Conservation (phyloP, 2,113 vertebrate genomes). For the Gymnobelideus leadbeateri region DNA sequence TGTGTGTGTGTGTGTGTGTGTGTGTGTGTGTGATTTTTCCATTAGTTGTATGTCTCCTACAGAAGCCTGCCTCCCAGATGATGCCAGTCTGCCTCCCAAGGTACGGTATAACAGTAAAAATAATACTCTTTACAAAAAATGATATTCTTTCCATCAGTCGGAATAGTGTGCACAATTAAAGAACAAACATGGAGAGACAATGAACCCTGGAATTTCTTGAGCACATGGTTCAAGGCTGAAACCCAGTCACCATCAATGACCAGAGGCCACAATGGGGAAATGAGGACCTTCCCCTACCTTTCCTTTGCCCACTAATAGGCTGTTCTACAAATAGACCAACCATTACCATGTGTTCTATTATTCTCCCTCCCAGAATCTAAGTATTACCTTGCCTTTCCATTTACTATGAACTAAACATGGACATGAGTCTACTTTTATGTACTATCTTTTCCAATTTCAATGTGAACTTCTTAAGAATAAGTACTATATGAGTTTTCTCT, state of each 20-base stretch:
- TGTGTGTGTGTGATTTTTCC: not conserved
- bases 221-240: not conserved
- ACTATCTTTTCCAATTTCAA: not conserved
- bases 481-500: not conserved
- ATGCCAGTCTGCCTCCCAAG: not conserved
- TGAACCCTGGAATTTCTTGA: not conserved
- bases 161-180: not conserved
- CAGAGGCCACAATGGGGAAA: not conserved
- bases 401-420: not conserved
- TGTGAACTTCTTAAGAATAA: not conserved
- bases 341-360: not conserved
- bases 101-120: not conserved
- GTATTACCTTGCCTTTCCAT: not conserved
- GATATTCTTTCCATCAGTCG: not conserved
- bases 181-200: not conserved
- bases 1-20: no score
- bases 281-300: not conserved
- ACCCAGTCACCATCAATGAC: not conserved
- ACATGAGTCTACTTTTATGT: not conserved
- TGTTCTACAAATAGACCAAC: not conserved
- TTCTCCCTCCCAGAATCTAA: not conserved
- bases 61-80: not conserved
- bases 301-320: not conserved
- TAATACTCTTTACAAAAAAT: not conserved
- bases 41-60: not conserved